Conservation (phyloP, 2,797 vertebrate species). For the Chlorospingus flavigularis region DNA sequence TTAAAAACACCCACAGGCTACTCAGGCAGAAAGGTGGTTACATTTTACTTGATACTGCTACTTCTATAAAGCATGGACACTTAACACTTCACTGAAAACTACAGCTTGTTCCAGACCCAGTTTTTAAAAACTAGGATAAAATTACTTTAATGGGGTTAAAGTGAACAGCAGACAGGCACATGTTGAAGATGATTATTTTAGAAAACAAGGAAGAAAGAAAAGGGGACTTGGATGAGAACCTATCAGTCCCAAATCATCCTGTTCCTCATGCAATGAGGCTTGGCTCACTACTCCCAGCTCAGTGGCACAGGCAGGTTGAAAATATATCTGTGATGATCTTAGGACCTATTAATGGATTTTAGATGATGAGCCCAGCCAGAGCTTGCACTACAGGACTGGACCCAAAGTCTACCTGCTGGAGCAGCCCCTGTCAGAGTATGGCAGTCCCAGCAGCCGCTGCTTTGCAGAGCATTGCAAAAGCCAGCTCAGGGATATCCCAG, state of each 20-base stretch:
- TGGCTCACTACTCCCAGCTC: background rate
- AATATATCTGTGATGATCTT: background rate
- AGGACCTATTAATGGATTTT: background rate
- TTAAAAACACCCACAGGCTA: background rate
- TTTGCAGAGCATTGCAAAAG: background rate
- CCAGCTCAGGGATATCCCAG: accelerated
- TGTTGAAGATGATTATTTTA: background rate
- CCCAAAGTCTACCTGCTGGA: background rate
- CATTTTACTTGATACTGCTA: background rate
- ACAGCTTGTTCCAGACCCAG: background rate
- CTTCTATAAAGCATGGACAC: background rate
- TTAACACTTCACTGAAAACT: background rate
- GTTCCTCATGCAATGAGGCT: background rate
- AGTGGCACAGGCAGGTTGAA: background rate
- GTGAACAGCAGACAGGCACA: background rate
- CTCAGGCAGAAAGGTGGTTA: background rate
- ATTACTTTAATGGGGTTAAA: background rate
- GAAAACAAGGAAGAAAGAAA: background rate
- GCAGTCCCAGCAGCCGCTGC: accelerated
- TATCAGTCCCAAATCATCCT: background rate
- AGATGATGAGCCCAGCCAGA: background rate
- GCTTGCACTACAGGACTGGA: background rate
- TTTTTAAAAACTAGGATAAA: background rate
- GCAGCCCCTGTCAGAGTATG: background rate
- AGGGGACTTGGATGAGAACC: background rate